Evolutionary conservation across 2,888 invertebrate genomes (phyloP).

Genomic region (Acanthopleura granulata): DNA sequence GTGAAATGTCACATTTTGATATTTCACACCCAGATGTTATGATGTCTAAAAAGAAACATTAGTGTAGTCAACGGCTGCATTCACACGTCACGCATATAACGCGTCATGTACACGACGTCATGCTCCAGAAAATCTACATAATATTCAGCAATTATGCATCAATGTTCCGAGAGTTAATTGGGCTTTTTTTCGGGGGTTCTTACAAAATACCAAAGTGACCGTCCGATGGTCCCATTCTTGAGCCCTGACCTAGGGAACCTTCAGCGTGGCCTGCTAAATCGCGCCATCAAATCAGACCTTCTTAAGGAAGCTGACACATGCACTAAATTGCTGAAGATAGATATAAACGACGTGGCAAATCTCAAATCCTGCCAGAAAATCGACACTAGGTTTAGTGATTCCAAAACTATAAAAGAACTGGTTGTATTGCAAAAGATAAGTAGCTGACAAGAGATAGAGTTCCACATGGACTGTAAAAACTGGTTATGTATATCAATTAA

Average conservation of each 20-base stretch:
- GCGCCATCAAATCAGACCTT: background rate
- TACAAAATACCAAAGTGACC: no score
- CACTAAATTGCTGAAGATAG: background rate
- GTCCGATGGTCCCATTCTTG: conserved; percentile 2
- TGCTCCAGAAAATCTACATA: background rate
- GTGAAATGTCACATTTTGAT: no score
- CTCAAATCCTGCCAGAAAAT: background rate
- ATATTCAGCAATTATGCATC: conserved; percentile 31
- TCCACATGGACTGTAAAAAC: background rate
- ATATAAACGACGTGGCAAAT: background rate
- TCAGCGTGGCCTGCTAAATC: background rate
- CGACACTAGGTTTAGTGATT: conserved; percentile 19
- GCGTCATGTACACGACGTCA: no score
- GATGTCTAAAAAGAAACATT: no score
- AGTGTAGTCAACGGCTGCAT: no score
- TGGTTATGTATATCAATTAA: background rate
- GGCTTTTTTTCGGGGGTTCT: no score
- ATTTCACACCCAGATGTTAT: no score
- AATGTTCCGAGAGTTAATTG: conserved; percentile 23
- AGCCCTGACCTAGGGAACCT: background rate
- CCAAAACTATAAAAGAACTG: background rate
- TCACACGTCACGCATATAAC: no score
- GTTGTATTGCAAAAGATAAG: conserved; percentile 6
- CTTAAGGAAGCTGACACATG: background rate
- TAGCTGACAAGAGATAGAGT: background rate